Conservation (phyloP, 92 coral and sea anemone species). For the Nematostella vectensis region DNA sequence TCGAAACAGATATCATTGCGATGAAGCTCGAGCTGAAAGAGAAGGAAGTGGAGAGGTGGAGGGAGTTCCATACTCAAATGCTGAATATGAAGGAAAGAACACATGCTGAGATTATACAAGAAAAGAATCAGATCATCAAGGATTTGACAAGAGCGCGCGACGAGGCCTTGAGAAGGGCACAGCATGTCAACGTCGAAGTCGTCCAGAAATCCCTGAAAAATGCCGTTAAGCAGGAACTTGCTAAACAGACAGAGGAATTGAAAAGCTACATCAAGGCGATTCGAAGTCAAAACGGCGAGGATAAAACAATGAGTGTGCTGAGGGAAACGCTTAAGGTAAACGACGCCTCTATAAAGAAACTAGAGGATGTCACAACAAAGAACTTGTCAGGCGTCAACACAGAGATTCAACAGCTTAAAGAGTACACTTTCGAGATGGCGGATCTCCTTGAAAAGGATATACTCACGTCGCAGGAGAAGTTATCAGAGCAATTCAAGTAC, state of each 20-base stretch:
- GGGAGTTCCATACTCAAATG: constrained; percentile 13
- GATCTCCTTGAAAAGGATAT: constrained; percentile 26
- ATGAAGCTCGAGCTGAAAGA: constrained; percentile 12
- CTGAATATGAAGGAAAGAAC: constrained; percentile 19
- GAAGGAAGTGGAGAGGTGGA: constrained; percentile 14
- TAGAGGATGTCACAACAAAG: constrained; percentile 13
- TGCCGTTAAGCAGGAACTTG: constrained; percentile 1
- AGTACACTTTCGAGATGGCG: constrained; percentile 29
- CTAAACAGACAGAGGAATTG: constrained; percentile 4
- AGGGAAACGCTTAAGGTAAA: constrained; percentile 14
- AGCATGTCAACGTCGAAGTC: constrained; percentile 2
- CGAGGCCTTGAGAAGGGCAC: not conserved
- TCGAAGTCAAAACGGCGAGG: not conserved
- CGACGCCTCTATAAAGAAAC: constrained; percentile 4
- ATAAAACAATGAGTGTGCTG: constrained; percentile 5
- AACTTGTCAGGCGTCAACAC: constrained; percentile 13
- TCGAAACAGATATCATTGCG: not conserved
- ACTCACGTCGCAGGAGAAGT: constrained; percentile 22
- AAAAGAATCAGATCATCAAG: constrained; percentile 14
- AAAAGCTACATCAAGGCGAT: constrained; percentile 4
- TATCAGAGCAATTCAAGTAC: constrained; percentile 3
- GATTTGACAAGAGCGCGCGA: constrained; percentile 4
- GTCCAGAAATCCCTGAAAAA: not conserved
- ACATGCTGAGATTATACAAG: constrained; percentile 12
- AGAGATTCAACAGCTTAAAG: constrained; percentile 23